These are phyloP conservation scores for Pachyramphus minor DNA, from an alignment of 2,113 vertebrate species.

Conservation along the genomic window DNA sequence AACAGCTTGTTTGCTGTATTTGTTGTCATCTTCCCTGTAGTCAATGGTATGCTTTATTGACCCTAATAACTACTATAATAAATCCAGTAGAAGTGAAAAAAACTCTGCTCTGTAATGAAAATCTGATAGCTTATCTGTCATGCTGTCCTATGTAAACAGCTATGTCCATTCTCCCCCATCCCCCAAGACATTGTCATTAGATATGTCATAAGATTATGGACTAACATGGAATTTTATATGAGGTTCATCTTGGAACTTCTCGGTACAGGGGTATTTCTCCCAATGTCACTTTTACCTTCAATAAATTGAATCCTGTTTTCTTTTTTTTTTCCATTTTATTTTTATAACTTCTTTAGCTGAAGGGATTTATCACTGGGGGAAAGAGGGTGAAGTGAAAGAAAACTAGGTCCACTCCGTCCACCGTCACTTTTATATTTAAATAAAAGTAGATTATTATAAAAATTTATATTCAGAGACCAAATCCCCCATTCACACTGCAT, in stretches of 20 bases:
- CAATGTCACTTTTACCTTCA: neutral
- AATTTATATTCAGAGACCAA: neutral
- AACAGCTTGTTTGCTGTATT: slow-evolving; percentile 1
- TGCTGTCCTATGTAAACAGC: neutral
- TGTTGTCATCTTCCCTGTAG: neutral
- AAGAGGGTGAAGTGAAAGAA: neutral
- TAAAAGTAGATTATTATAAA: neutral
- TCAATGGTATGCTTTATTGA: neutral
- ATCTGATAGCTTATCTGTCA: neutral
- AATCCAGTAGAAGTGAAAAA: slow-evolving; percentile 10
- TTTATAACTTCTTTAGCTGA: neutral
- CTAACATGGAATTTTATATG: neutral
- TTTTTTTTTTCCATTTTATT: neutral
- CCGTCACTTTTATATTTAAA: neutral
- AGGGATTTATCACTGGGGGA: neutral
- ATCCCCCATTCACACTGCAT: neutral
- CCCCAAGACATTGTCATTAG: neutral
- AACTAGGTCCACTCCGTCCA: neutral
- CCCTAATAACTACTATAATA: slow-evolving; percentile 27
- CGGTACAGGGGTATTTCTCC: neutral
- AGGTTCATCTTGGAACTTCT: neutral
- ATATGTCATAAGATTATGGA: neutral
- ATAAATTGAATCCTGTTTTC: neutral
- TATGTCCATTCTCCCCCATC: neutral
- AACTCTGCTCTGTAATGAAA: neutral